Percentiles rank a stretch among this genome's conserved stretches.
These are phyloP conservation scores for Agriopis leucophaearia DNA, from an alignment of 2,888 invertebrate species.

Conservation along the genomic window DNA sequence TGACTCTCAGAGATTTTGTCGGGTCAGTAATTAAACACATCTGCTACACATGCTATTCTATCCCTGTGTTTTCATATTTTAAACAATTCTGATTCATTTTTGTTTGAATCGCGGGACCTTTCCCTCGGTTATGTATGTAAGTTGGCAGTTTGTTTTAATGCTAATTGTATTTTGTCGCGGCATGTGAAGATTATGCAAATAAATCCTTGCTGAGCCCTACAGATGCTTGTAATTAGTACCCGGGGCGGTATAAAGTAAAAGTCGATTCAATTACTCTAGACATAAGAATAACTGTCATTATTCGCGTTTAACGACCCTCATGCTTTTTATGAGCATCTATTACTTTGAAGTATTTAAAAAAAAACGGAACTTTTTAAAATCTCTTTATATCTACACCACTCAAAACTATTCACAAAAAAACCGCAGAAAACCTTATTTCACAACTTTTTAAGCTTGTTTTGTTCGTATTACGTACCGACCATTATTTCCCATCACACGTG, in stretches of 20 bases:
- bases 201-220: constrained; percentile 49
- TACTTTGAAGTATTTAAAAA: neutral
- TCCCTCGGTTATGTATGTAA: constrained; percentile 53
- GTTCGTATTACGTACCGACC: constrained; percentile 29
- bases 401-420: neutral
- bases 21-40: constrained; percentile 84
- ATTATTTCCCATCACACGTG: constrained; percentile 51
- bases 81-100: constrained; percentile 63
- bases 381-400: too few relatives aligned
- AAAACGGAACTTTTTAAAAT: neutral
- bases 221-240: constrained; percentile 48
- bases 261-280: constrained; percentile 38
- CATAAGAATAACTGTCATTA: constrained; percentile 25
- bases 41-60: constrained; percentile 77
- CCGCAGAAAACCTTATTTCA: too few relatives aligned
- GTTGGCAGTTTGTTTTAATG: constrained; percentile 64
- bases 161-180: constrained; percentile 55
- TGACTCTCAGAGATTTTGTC: constrained; percentile 76
- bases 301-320: constrained; percentile 37
- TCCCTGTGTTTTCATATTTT: constrained; percentile 68
- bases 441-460: neutral
- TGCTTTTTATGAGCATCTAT: constrained; percentile 7
- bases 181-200: constrained; percentile 59
- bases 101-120: constrained; percentile 60
- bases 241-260: constrained; percentile 44